These are phyloP conservation scores for Lichenostomus cassidix DNA, from an alignment of 2,113 vertebrate species.

Conservation along the genomic window DNA sequence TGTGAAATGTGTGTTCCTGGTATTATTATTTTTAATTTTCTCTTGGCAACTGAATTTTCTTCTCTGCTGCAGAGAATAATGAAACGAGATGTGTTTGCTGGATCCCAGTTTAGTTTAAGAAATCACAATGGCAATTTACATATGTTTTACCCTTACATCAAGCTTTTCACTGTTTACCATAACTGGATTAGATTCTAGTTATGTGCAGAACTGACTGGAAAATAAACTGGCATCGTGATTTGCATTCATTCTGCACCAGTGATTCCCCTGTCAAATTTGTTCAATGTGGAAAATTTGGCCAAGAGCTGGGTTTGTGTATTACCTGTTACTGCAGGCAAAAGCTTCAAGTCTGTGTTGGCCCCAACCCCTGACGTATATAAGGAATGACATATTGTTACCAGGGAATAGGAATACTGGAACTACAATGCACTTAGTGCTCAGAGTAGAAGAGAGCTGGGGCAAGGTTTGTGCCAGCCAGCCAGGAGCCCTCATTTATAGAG, in stretches of 20 bases:
- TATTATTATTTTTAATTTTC: slow-evolving; percentile 41
- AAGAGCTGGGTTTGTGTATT: slow-evolving; percentile 5
- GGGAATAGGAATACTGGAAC: neutral
- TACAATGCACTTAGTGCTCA: neutral
- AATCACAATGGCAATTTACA: slow-evolving; percentile 11
- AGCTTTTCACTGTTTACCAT: slow-evolving; percentile 19
- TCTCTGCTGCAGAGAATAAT: neutral
- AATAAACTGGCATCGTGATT: slow-evolving; percentile 26
- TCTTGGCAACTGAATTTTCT: slow-evolving; percentile 8
- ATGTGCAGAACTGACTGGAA: slow-evolving; percentile 23
- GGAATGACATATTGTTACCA: neutral
- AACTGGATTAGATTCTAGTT: slow-evolving; percentile 49
- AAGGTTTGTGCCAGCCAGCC: neutral
- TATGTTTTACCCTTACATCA: neutral
- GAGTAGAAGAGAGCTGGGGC: neutral
- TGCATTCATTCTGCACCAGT: slow-evolving; percentile 46
- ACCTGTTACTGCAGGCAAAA: slow-evolving; percentile 42
- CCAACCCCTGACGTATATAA: neutral
- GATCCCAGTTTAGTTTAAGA: neutral
- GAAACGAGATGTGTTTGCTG: neutral
- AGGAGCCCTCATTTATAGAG: neutral
- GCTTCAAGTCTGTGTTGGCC: neutral
- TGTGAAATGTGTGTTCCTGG: neutral
- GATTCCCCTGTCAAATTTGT: slow-evolving; percentile 10
- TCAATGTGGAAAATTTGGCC: neutral